Evolutionary conservation across 2,113 vertebrate genomes (phyloP).

Genomic region (Tragulus kanchil): DNA sequence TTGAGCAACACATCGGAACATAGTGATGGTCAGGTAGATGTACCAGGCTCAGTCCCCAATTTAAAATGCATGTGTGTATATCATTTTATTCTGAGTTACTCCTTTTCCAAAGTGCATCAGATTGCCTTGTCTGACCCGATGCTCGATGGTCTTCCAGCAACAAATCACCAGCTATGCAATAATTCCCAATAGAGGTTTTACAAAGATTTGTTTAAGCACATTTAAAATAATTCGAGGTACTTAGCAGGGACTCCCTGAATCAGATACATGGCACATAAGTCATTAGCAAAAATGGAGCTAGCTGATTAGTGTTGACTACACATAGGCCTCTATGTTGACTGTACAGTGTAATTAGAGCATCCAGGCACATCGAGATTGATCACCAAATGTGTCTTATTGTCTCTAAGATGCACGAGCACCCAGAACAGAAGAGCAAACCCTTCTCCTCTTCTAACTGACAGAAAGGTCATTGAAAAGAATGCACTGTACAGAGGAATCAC

Average conservation of each 20-base stretch:
- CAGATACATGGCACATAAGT: slow-evolving; percentile 25
- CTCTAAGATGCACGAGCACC: slow-evolving; percentile 8
- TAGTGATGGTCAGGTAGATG: neutral
- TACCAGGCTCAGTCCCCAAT: neutral
- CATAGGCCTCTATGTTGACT: neutral
- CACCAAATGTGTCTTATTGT: neutral
- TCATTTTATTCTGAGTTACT: neutral
- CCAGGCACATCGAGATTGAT: slow-evolving; percentile 6
- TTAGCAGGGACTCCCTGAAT: slow-evolving; percentile 29
- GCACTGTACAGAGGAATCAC: neutral
- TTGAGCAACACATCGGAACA: neutral
- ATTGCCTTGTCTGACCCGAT: slow-evolving; percentile 32
- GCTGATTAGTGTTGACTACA: slow-evolving; percentile 48
- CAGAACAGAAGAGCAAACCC: neutral
- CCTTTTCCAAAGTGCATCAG: neutral
- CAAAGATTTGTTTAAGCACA: neutral
- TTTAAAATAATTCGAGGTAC: slow-evolving; percentile 44
- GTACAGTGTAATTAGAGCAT: slow-evolving; percentile 10
- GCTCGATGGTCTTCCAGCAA: slow-evolving; percentile 10
- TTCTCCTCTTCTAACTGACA: slow-evolving; percentile 13
- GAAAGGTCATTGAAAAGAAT: slow-evolving; percentile 44
- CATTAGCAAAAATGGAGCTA: slow-evolving; percentile 18
- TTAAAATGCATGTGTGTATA: neutral
- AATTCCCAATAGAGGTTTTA: neutral
- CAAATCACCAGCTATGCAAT: slow-evolving; percentile 5